Percentiles rank a stretch among this genome's conserved stretches.
phyloP scores from a whole-genome alignment of 2,797 vertebrate species.

The Notoglanidium macrostoma region DNA sequence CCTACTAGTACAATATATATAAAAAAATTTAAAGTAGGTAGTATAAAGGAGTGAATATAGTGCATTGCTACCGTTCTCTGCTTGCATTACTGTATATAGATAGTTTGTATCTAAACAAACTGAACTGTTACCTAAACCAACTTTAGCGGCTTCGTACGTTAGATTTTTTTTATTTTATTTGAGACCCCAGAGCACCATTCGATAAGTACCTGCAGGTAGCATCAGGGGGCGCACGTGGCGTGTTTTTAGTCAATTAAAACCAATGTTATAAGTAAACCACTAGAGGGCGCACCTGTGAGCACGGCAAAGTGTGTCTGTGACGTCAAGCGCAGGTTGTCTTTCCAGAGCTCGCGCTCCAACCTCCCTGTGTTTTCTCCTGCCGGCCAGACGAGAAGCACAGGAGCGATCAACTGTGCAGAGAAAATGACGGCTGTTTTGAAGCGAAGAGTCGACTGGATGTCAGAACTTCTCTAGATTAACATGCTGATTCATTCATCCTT shows the following conservation, averaged over 20 bases:
- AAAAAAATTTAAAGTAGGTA: neutral
- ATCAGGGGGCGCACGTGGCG: neutral
- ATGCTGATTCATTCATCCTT: slow-evolving; percentile 16
- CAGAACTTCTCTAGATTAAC: slow-evolving; percentile 5
- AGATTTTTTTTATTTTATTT: too few relatives aligned
- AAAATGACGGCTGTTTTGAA: slow-evolving; percentile 35
- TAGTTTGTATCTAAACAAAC: too few relatives aligned
- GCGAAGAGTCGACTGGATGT: slow-evolving; percentile 13
- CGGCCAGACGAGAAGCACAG: slow-evolving; percentile 9
- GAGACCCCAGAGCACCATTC: neutral
- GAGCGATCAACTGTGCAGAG: neutral
- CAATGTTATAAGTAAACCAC: slow-evolving; percentile 19
- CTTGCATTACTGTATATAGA: neutral
- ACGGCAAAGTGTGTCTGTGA: slow-evolving; percentile 55
- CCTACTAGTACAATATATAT: neutral
- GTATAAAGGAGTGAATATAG: neutral
- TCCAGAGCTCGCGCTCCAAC: slow-evolving; percentile 47
- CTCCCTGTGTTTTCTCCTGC: slow-evolving; percentile 35
- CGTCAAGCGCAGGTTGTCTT: slow-evolving; percentile 66
- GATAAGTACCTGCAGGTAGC: neutral
- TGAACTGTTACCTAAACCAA: too few relatives aligned
- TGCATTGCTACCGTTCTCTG: neutral
- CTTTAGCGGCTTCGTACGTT: too few relatives aligned
- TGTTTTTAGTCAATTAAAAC: neutral
- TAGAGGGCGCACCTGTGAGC: slow-evolving; percentile 48